Evolutionary conservation across 2,113 vertebrate species (phyloP).

Genomic region (Lepidothrix coronata): DNA sequence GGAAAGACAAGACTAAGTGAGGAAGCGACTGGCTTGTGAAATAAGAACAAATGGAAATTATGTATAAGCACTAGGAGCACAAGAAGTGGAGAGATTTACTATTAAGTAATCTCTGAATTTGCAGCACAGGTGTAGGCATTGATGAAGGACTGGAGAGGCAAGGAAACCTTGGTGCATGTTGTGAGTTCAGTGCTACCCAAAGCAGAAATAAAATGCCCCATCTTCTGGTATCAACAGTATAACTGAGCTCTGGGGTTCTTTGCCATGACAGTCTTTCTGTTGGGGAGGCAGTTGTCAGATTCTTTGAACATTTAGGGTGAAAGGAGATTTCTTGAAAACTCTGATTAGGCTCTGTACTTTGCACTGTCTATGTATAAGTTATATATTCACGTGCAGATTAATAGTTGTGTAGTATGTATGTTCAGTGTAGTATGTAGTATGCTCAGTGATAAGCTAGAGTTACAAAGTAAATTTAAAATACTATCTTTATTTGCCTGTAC

Average conservation of each 20-base stretch:
- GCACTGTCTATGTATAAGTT: too few relatives aligned
- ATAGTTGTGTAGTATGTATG: background rate
- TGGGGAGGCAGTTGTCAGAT: background rate
- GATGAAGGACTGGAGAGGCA: background rate
- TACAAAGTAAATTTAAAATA: background rate
- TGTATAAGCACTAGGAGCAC: fast-evolving
- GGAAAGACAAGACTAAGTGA: background rate
- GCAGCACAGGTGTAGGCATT: background rate
- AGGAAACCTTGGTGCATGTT: background rate
- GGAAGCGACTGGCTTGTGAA: background rate
- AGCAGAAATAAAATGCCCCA: background rate
- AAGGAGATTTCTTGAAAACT: background rate
- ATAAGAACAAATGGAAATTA: background rate
- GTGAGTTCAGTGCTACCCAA: background rate
- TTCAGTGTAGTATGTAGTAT: too few relatives aligned
- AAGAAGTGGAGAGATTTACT: background rate
- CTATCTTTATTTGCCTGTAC: background rate
- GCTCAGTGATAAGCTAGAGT: background rate
- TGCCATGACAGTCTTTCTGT: background rate
- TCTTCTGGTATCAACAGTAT: background rate
- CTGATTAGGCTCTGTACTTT: background rate
- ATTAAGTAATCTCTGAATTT: background rate
- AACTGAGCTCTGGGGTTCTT: background rate
- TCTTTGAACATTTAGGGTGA: background rate
- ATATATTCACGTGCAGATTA: background rate